Base-by-base conservation (phyloP, 92 coral and sea anemone species). In the Galaxea fascicularis region DNA sequence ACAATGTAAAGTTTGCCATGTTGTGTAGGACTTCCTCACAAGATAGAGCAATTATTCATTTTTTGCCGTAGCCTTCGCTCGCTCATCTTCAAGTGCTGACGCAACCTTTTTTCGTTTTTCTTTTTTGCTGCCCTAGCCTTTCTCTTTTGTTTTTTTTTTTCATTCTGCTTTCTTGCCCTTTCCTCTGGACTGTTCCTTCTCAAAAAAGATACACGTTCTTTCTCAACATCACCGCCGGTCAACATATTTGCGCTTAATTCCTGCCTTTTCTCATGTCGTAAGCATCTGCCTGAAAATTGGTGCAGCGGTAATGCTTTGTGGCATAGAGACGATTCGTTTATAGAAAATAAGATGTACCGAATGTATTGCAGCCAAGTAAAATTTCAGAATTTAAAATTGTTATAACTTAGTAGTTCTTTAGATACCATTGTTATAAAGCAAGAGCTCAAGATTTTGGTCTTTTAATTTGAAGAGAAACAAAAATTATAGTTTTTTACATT, bases 11-110 rank as follows among this genome's bases (percentile, higher is more conserved):
- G 78, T 20, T 25, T 49, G 39, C 78, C 78, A 73, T 47, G 51
- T 73, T 25, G 64, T 44, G 78, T 73, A 73, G 46, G 51, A 73
- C 78, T 73, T 73, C 59, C 78, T 73, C 78, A 24, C 63, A 73
- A 73, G 78, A 52, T 73, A 29, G 78, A 73, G 78, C 64, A 73
- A 73, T 73, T 64, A 0, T 49, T 49, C 78, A 49, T 73, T 73
- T 24, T 51, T 49, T 54, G 78, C 64, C 22, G 45, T 10, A n/a
- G 71, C 29, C 71, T 18, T 65, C 31, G 31, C 41, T 30, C 31
- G 71, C 71, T 65, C 71, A 65, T 65, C 30, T 65, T 65, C 71
- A 65, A 65, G 71, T 65, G 65, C 25, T 59, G n/a, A 59, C 65
- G n/a, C 65, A n/a, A 17, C 21, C 65, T 59, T 59, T 59, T 11